Percentiles rank a stretch among this genome's conserved stretches.
Conservation (phyloP, 2,888 invertebrate species). For the Tupiocoris notatus region DNA sequence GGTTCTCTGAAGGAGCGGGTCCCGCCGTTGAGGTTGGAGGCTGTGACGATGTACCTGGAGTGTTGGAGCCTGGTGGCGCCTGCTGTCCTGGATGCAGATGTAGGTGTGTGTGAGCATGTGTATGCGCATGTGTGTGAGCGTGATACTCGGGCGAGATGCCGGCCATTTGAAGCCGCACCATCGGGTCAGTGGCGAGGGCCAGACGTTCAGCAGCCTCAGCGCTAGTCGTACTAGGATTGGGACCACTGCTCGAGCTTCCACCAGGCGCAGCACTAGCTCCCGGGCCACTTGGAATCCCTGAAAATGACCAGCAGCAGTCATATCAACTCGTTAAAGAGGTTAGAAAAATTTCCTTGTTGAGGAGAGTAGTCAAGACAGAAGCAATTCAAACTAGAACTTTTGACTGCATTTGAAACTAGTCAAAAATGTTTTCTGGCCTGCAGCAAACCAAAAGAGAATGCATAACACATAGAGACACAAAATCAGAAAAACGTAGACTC, state of each 20-base stretch:
- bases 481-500: too few species aligned
- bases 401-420: too few species aligned
- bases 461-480: too few species aligned
- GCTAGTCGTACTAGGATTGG: constrained; percentile 57
- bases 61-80: constrained; percentile 54
- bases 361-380: too few species aligned
- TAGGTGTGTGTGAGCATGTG: constrained; percentile 86
- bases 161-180: constrained; percentile 90
- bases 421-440: too few species aligned
- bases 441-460: too few species aligned
- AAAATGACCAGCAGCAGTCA: not conserved
- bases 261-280: constrained; percentile 57
- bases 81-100: constrained; percentile 75
- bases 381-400: too few species aligned
- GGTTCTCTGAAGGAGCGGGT: constrained; percentile 50
- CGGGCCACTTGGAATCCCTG: constrained; percentile 52
- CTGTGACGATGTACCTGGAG: constrained; percentile 36
- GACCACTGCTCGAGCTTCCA: constrained; percentile 57
- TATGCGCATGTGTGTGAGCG: constrained; percentile 89
- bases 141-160: constrained; percentile 85
- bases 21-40: constrained; percentile 50
- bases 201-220: constrained; percentile 74
- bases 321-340: not conserved
- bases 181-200: constrained; percentile 84
- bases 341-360: too few species aligned